A percentile compares a stretch with the other conserved stretches of the same genome.
Evolutionary conservation across 2,888 invertebrate species (phyloP).

Genomic region (Pediacus dermestoides): DNA sequence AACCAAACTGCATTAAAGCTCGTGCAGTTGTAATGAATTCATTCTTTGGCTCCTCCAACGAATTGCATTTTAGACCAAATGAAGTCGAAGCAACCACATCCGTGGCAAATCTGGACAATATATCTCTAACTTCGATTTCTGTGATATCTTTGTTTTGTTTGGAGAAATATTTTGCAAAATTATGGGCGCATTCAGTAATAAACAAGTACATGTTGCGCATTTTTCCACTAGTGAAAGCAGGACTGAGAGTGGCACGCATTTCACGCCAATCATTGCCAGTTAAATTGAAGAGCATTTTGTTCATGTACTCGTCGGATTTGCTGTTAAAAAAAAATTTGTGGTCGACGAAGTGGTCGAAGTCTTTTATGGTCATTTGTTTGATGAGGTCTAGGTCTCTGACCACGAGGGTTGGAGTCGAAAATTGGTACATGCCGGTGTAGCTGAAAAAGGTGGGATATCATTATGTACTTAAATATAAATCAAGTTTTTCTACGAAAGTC

Average conservation of each 20-base stretch:
- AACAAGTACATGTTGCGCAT: conserved; percentile 54
- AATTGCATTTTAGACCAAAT: conserved; percentile 38
- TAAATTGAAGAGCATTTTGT: background rate
- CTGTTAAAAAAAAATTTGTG: conserved; percentile 16
- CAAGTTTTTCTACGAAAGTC: too few species aligned
- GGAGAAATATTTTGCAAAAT: conserved; percentile 32
- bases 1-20: conserved; percentile 17
- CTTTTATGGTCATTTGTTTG: conserved; percentile 55
- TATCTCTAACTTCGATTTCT: conserved; percentile 35
- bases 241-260: conserved; percentile 5
- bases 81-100: conserved; percentile 39
- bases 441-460: too few species aligned
- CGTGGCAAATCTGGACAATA: conserved; percentile 35
- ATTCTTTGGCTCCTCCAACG: conserved; percentile 35
- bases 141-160: conserved; percentile 15
- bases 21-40: conserved; percentile 35
- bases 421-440: conserved; percentile 28
- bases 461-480: too few species aligned
- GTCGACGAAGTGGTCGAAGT: conserved; percentile 59
- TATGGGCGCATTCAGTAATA: conserved; percentile 42
- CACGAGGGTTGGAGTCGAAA: conserved; percentile 47
- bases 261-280: background rate
- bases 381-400: conserved; percentile 57
- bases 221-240: conserved; percentile 51
- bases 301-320: background rate